Conservation (phyloP, 2,888 invertebrate species). For the Cantharis rufa region DNA sequence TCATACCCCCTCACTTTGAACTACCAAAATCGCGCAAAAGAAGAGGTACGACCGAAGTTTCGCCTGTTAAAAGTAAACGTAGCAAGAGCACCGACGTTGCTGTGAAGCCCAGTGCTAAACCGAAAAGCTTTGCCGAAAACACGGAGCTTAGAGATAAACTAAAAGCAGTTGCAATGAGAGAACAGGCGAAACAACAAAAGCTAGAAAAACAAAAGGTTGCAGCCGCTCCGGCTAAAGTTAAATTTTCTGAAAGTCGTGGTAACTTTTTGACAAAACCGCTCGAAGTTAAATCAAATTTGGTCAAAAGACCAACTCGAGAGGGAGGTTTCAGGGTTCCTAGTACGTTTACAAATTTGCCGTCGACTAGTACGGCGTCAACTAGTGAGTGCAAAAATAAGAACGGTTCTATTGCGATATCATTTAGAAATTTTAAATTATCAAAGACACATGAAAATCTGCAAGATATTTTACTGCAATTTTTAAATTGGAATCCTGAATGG, state of each 20-base stretch:
- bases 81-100: not conserved
- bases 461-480: slow-evolving; percentile 61
- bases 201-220: slow-evolving; percentile 39
- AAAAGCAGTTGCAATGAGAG: slow-evolving; percentile 58
- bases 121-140: slow-evolving; percentile 19
- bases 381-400: not conserved
- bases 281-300: slow-evolving; percentile 13
- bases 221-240: slow-evolving; percentile 47
- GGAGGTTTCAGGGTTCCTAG: not conserved
- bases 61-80: slow-evolving; percentile 17
- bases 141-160: slow-evolving; percentile 59
- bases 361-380: not conserved
- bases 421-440: not conserved
- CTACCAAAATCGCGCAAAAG: slow-evolving; percentile 13
- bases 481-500: slow-evolving; percentile 71
- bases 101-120: not conserved
- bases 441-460: slow-evolving; percentile 43
- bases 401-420: not conserved
- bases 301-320: not conserved
- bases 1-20: slow-evolving; percentile 40
- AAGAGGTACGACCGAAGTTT: not conserved
- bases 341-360: not conserved
- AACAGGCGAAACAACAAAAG: not conserved
- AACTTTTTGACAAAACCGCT: slow-evolving; percentile 30
- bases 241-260: slow-evolving; percentile 39